These are phyloP conservation scores for Micromesistius poutassou DNA, from an alignment of 2,797 vertebrate species.

Conservation along the genomic window DNA sequence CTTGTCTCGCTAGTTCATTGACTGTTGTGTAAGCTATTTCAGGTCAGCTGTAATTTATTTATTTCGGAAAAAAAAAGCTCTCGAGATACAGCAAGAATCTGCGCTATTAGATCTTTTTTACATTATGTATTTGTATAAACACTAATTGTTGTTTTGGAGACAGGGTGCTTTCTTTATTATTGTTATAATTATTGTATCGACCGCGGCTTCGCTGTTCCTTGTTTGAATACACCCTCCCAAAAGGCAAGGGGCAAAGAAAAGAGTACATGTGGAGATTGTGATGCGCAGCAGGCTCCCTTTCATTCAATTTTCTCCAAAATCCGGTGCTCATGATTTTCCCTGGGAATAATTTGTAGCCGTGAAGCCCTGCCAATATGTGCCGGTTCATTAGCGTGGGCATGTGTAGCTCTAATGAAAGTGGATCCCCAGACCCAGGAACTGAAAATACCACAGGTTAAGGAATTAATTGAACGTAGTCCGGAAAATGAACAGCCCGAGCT, in stretches of 20 bases:
- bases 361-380: slow-evolving; percentile 42
- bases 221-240: slow-evolving; percentile 51
- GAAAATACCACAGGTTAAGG: slow-evolving; percentile 26
- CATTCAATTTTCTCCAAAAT: slow-evolving; percentile 56
- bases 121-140: background rate
- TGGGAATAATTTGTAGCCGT: slow-evolving; percentile 40
- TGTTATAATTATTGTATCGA: background rate
- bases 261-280: slow-evolving; percentile 35
- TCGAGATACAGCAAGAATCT: background rate
- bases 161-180: background rate
- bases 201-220: slow-evolving; percentile 32
- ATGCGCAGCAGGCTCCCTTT: slow-evolving; percentile 41
- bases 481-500: slow-evolving; percentile 40
- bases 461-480: background rate
- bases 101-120: background rate
- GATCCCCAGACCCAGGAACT: slow-evolving; percentile 32
- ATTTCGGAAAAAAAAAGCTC: background rate
- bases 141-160: background rate
- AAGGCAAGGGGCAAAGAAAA: slow-evolving; percentile 9
- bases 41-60: background rate
- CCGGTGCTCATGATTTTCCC: slow-evolving; percentile 47
- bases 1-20: background rate
- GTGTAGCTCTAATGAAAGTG: slow-evolving; percentile 42
- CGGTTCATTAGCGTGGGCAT: slow-evolving; percentile 49
- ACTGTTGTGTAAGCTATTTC: background rate